phyloP scores from a whole-genome alignment of 2,888 invertebrate species.

The Nudaria mundana region DNA sequence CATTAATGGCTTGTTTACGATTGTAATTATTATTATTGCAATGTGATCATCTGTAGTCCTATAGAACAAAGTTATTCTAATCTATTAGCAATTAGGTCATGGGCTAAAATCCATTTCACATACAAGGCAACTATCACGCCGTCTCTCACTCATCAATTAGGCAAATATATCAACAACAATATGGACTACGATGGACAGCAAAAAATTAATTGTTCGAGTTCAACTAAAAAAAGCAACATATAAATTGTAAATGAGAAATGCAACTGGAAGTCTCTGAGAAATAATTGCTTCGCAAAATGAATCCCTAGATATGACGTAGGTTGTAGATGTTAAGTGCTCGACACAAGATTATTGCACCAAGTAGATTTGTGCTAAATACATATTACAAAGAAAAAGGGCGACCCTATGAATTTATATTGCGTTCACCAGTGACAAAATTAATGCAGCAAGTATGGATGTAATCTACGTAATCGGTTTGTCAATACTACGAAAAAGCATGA shows the following conservation, averaged over 20 bases:
- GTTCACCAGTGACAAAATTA: too few species aligned
- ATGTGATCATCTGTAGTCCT: constrained; percentile 23
- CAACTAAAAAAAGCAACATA: constrained; percentile 19
- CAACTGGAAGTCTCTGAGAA: constrained; percentile 30
- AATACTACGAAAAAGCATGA: too few species aligned
- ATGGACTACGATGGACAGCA: constrained; percentile 39
- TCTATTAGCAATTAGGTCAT: constrained; percentile 44
- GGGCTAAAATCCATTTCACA: constrained; percentile 43
- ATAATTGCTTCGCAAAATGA: constrained; percentile 1
- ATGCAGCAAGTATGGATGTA: too few species aligned
- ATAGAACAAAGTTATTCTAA: constrained; percentile 23
- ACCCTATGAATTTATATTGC: too few species aligned
- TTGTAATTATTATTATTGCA: constrained; percentile 33
- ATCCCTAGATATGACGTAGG: too few species aligned
- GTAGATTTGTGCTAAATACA: constrained; percentile 40
- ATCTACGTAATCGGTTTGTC: too few species aligned
- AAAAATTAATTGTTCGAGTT: constrained; percentile 30
- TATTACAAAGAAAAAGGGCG: too few species aligned
- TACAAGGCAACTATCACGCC: constrained; percentile 48
- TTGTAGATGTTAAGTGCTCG: too few species aligned
- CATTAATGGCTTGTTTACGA: constrained; percentile 36
- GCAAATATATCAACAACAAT: constrained; percentile 39
- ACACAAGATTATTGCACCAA: constrained; percentile 18
- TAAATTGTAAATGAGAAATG: constrained; percentile 24
- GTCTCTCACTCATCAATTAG: constrained; percentile 44